Evolutionary conservation across 1,140 invertebrate genomes (phyloP), one percentile per base, ranked within the genome.

Genomic region (Papilio dardanus): DNA sequence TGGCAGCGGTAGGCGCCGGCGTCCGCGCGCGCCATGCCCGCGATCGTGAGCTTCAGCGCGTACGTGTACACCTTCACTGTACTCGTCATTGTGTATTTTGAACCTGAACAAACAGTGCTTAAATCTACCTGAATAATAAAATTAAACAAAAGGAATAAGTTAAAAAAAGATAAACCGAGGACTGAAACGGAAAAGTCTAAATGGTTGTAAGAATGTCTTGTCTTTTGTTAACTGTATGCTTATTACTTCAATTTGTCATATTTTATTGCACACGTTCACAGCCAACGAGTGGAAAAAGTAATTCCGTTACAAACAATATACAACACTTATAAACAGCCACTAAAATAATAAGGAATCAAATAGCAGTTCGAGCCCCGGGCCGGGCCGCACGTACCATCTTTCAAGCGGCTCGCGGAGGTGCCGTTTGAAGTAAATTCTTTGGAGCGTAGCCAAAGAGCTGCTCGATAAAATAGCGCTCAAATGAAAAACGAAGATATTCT

Each of bases 1-100:
- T 88, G 86, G 68, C 91, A 92, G 5, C 90, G 78, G 76, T 92
- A 92, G 0, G 91, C 85, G 5, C 91, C 91, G 0, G 91, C 91
- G 71, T 92, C 91, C 8, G 85, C 86, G 5, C 86, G 75, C 1
- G 89, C 83, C 88, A 92, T 89, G 3, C 85, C 84, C 35, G 69
- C 80, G 31, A 92, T 88, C 14, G 83, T 76, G 8, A 92, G 77
- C 19, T 78, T 85, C 30, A 90, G n/a, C 0, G 89, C 86, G 75
- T 92, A 88, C 0, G 89, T 84, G 78, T 90, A 92, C 3, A 88
- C 91, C 73, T 89, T 80, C 0, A 86, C 80, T 0, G 81, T 76
- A 40, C 84, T 82, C n/a, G 77, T 84, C 1, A 92, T 28, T 58
- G 83, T 82, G 71, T 92, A 84, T 65, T 92, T 92, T 21, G 87